These are phyloP conservation scores for Arothron firmamentum DNA, from an alignment of 2,113 vertebrate species.

Conservation along the genomic window DNA sequence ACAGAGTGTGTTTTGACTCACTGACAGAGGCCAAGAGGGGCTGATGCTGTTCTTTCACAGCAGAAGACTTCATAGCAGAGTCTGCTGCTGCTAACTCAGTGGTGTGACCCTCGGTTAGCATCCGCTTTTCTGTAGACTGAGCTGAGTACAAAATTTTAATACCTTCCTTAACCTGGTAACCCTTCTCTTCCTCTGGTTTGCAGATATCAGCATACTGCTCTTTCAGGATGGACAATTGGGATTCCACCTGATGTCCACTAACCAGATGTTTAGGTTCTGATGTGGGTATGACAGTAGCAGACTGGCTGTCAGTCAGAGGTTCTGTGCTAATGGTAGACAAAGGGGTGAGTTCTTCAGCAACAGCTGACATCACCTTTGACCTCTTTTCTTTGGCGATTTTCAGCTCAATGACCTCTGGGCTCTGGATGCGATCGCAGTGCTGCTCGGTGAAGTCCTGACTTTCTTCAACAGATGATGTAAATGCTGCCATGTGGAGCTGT, in stretches of 20 bases:
- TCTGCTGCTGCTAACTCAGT: conserved; percentile 57
- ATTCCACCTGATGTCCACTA: conserved; percentile 71
- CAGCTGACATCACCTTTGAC: conserved; percentile 65
- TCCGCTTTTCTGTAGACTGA: conserved; percentile 64
- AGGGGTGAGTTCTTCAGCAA: conserved; percentile 70
- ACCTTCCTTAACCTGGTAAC: conserved; percentile 74
- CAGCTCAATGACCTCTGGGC: conserved; percentile 66
- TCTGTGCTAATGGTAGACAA: conserved; percentile 65
- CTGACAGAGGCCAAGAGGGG: conserved; percentile 59
- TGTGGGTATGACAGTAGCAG: conserved; percentile 42
- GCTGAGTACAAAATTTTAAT: conserved; percentile 74
- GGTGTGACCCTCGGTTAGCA: conserved; percentile 68
- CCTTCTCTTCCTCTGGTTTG: conserved; percentile 59
- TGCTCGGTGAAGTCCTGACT: conserved; percentile 76
- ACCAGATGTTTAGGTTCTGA: conserved; percentile 70
- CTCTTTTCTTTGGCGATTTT: conserved; percentile 55
- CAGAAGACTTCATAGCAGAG: conserved; percentile 46
- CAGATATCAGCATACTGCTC: conserved; percentile 68
- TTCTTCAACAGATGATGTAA: conserved; percentile 75
- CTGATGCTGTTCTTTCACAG: conserved; percentile 49
- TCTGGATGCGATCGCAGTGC: conserved; percentile 73
- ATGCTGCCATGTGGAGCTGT: conserved; percentile 69
- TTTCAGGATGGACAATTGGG: conserved; percentile 68
- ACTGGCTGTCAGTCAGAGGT: conserved; percentile 40
- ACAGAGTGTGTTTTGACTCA: conserved; percentile 62